Conservation (phyloP, 2,797 vertebrate genomes). For the Gallinago stenura region DNA sequence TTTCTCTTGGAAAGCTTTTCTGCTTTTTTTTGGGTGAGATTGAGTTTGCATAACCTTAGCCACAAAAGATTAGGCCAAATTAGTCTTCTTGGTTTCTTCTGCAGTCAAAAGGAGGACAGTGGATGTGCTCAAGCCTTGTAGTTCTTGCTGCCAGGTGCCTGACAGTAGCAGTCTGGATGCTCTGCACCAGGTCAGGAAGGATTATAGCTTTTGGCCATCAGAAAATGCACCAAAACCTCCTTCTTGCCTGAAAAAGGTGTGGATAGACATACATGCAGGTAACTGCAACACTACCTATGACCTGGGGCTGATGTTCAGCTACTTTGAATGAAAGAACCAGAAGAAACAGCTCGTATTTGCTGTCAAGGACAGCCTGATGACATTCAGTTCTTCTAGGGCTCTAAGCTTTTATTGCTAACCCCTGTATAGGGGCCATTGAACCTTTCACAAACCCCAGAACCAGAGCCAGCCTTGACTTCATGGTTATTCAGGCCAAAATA, state of each 20-base stretch:
- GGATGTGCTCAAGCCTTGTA: not conserved
- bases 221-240: not conserved
- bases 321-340: not conserved
- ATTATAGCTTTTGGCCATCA: not conserved
- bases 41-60: not conserved
- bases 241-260: not conserved
- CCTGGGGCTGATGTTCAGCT: not conserved
- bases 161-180: not conserved
- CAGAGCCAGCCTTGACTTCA: not conserved
- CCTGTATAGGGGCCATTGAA: not conserved
- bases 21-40: not conserved
- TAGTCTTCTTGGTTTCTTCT: not conserved
- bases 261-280: not conserved
- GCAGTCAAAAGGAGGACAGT: not conserved
- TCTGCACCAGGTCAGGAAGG: not conserved
- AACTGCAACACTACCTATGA: not conserved
- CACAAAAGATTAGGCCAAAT: not conserved
- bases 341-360: not conserved
- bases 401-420: not conserved
- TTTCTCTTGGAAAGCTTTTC: not conserved
- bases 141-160: not conserved
- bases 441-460: not conserved
- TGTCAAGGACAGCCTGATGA: not conserved
- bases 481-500: not conserved
- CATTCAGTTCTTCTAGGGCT: not conserved